Percentiles rank a stretch among this genome's conserved stretches.
Conservation (phyloP, 2,888 invertebrate genomes). For the Ceriagrion tenellum region DNA sequence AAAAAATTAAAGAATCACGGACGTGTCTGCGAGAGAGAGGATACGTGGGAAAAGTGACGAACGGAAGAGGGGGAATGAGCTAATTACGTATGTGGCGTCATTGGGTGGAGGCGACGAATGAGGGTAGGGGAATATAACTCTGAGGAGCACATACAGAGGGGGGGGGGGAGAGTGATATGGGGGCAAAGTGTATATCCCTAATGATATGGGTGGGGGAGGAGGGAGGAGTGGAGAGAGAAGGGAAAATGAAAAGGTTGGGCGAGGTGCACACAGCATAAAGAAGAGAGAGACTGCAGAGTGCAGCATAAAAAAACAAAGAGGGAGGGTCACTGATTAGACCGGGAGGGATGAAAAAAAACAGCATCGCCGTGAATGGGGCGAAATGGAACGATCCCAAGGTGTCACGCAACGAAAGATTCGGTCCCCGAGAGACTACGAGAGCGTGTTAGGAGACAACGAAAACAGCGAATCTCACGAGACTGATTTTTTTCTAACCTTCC, state of each 20-base stretch:
- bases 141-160: neutral
- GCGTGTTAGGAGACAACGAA: too few relatives aligned
- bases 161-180: neutral
- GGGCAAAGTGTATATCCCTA: slow-evolving; percentile 36
- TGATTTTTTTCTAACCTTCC: too few relatives aligned
- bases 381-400: too few relatives aligned
- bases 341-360: too few relatives aligned
- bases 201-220: neutral
- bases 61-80: neutral
- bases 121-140: neutral
- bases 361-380: too few relatives aligned
- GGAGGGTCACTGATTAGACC: too few relatives aligned
- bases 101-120: slow-evolving; percentile 36
- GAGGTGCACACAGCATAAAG: neutral
- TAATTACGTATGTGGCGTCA: slow-evolving; percentile 57
- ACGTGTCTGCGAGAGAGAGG: neutral
- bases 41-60: neutral
- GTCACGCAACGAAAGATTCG: too few relatives aligned
- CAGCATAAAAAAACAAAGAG: neutral
- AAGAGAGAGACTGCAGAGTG: neutral
- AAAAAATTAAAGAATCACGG: neutral
- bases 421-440: too few relatives aligned
- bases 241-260: neutral
- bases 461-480: too few relatives aligned
- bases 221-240: neutral